These are phyloP conservation scores for Phlogophora meticulosa DNA, from an alignment of 2,888 invertebrate genomes.

Conservation along the genomic window DNA sequence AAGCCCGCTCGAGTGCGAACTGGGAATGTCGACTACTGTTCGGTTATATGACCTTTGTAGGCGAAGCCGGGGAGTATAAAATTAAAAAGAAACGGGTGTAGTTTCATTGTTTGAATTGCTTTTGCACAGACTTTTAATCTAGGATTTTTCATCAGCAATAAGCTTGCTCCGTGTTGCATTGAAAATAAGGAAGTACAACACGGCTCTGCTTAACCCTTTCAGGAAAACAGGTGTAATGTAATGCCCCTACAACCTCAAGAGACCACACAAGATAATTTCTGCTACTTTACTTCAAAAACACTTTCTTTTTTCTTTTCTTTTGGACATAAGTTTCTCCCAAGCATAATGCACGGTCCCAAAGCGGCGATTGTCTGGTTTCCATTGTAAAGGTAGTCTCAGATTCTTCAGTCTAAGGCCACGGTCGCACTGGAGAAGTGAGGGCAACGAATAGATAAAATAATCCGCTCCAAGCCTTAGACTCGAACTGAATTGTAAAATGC, in stretches of 20 bases:
- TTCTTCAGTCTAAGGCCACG: conserved; percentile 1
- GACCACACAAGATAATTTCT: neutral
- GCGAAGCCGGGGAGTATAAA: neutral
- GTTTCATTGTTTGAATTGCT: neutral
- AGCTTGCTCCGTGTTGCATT: no score
- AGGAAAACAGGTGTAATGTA: no score
- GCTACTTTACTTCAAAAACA: neutral
- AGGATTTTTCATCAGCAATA: neutral
- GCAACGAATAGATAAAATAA: conserved; percentile 23
- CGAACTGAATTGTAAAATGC: no score
- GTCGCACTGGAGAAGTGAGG: neutral
- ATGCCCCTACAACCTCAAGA: no score
- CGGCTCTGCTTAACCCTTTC: no score
- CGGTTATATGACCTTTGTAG: conserved; percentile 17
- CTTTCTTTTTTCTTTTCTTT: neutral
- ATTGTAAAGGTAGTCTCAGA: conserved; percentile 12
- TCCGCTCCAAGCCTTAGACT: neutral
- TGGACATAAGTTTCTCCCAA: neutral
- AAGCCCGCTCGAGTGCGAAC: conserved; percentile 43
- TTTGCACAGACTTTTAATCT: neutral
- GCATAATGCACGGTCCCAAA: neutral
- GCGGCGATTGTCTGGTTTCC: neutral
- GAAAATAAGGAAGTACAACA: no score
- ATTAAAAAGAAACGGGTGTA: neutral
- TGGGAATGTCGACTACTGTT: conserved; percentile 15